Evolutionary conservation across 2,888 invertebrate species (phyloP), one percentile per base, ranked within the genome.

Genomic region (Apodemia zela): DNA sequence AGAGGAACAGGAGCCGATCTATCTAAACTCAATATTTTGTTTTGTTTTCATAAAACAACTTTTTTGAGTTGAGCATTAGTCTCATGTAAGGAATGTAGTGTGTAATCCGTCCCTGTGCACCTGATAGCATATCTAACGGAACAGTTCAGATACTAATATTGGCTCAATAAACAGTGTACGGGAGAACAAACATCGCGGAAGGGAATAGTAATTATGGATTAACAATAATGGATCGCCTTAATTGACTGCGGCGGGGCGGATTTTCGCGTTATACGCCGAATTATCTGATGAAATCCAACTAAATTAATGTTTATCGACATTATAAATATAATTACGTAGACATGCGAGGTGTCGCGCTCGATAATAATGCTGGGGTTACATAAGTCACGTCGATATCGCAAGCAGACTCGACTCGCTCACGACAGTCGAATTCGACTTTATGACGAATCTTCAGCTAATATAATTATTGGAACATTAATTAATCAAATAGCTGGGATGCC

Each of bases 191-290:
- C 81, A 81, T 76, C 69, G 73, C 69, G 73, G 74, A 75, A 77
- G 73, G 73, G 77, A 78, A 75, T 78, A 75, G 78, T 80, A 79
- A 84, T 83, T 81, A 78, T 78, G 76, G 79, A 84, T 85, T 85
- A 84, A 82, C 82, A 82, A 82, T 82, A 82, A 84, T 80, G 79
- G 80, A 79, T 79, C 75, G 71, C 71, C 67, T 67, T 71, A 84
- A 84, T 82, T 68, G 70, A 68, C 62, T 69, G 69, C 59, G 70
- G 68, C 65, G 66, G 35, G 65, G 72, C 66, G 70, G 73, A 71
- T 71, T 69, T 71, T 69, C 66, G 67, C 64, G 61, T 60, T 65
- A 63, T 57, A 65, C 65, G 67, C 65, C 59, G 66, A 65, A 68
- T 69, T 68, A 68, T 67, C 59, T 63, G 67, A 66, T 65, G 67